These are phyloP conservation scores for Thripadectes ignobilis DNA, from an alignment of 2,797 vertebrate genomes.

Conservation along the genomic window DNA sequence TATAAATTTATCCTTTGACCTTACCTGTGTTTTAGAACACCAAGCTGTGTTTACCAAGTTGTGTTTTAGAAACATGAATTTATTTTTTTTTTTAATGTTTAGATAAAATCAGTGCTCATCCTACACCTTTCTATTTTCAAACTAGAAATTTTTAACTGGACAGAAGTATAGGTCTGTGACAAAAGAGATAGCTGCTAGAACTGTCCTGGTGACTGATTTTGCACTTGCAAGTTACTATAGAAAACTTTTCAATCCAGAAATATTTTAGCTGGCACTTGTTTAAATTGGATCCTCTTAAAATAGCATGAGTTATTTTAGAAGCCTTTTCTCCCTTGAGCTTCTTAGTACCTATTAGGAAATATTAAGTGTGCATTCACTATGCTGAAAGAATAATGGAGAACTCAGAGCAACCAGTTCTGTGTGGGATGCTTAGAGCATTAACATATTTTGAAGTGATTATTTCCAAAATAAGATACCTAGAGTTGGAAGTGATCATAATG, in stretches of 20 bases:
- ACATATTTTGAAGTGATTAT: slow-evolving; percentile 36
- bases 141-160: background rate
- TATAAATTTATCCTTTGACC: background rate
- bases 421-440: slow-evolving; percentile 30
- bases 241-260: slow-evolving; percentile 40
- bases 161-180: background rate
- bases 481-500: slow-evolving; percentile 4
- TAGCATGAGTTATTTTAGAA: slow-evolving; percentile 51
- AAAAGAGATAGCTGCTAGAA: background rate
- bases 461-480: slow-evolving; percentile 40
- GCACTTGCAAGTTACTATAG: slow-evolving; percentile 36
- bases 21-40: background rate
- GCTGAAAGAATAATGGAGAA: slow-evolving; percentile 42
- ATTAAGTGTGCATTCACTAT: slow-evolving; percentile 31
- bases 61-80: background rate
- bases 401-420: slow-evolving; percentile 28
- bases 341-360: slow-evolving; percentile 54
- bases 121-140: background rate
- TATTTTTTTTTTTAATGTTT: background rate
- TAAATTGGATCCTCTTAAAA: slow-evolving; percentile 64
- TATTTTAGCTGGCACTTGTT: slow-evolving; percentile 53
- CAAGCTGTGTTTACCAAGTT: background rate
- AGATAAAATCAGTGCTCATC: background rate
- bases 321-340: slow-evolving; percentile 32
- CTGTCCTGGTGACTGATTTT: background rate